Conservation (phyloP, 2,797 vertebrate species). For the Gymnocypris eckloni region DNA sequence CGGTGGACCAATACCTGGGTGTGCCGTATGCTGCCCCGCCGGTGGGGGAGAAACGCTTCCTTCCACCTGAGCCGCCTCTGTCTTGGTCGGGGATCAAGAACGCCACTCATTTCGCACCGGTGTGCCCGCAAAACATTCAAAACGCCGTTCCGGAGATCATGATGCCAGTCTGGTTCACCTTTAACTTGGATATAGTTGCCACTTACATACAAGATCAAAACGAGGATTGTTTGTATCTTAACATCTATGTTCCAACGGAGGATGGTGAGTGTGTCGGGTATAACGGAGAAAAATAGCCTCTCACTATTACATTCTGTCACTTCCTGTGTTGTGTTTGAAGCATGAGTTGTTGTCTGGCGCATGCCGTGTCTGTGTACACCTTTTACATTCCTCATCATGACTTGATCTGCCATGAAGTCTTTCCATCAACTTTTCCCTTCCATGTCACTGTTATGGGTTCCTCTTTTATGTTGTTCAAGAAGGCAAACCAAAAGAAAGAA, state of each 20-base stretch:
- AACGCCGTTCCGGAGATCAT: slow-evolving; percentile 98
- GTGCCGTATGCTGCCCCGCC: slow-evolving; percentile 95
- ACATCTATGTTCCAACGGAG: slow-evolving; percentile 99
- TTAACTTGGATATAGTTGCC: slow-evolving; percentile 98
- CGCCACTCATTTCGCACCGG: slow-evolving; percentile 95
- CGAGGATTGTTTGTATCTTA: slow-evolving; percentile 98
- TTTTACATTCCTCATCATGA: slow-evolving; percentile 74
- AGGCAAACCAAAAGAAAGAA: slow-evolving; percentile 54
- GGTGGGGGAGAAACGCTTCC: slow-evolving; percentile 92
- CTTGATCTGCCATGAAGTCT: slow-evolving; percentile 84
- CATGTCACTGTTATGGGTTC: slow-evolving; percentile 88
- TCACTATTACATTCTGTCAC: slow-evolving; percentile 68
- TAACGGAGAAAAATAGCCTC: slow-evolving; percentile 61
- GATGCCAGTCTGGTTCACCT: slow-evolving; percentile 99
- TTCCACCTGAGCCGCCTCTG: slow-evolving; percentile 94
- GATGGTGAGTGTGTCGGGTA: slow-evolving; percentile 96
- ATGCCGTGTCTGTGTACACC: slow-evolving; percentile 81
- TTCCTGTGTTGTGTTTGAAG: slow-evolving; percentile 83
- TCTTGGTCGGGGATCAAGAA: slow-evolving; percentile 99
- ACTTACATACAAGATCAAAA: slow-evolving; percentile 99
- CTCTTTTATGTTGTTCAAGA: slow-evolving; percentile 82
- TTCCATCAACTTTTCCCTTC: slow-evolving; percentile 82
- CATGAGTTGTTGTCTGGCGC: slow-evolving; percentile 84
- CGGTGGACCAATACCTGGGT: slow-evolving; percentile 97
- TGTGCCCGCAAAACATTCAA: slow-evolving; percentile 99